Evolutionary conservation across 2,113 vertebrate species (phyloP), one percentile per base, ranked within the genome.

Genomic region (Columba livia): DNA sequence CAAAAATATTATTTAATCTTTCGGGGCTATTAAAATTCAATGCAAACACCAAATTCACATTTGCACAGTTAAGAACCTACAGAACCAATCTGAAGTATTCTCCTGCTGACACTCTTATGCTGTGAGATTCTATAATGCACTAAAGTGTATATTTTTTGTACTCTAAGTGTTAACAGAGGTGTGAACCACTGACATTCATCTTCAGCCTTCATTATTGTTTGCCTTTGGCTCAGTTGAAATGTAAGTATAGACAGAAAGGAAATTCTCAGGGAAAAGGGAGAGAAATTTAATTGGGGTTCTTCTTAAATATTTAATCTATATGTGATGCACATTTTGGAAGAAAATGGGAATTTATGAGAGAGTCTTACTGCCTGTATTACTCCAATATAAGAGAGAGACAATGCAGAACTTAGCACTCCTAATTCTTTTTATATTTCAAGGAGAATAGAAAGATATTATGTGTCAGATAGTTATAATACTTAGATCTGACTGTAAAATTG

Each of bases 1-100:
- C 74, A 92, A 77, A 95, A 90, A 53, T 88, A 91, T 95, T 89
- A 91, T 88, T 96, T 93, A 89, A 92, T 94, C 71, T 94, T 96
- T 79, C 1, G 2, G 38, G 51, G 26, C 32, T 56, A 91, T 92
- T 95, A 89, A 90, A 88, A 97, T 93, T 85, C 85, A 93, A 90
- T 89, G 60, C 85, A 91, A 97, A 94, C 66, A 94, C 19, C 36
- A 90, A 86, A 88, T 88, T 79, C 73, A 75, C 75, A 90, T 86
- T 84, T 87, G 40, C 72, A 78, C 67, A 57, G 71, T 62, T 85
- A 89, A 93, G 53, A 88, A 75, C 13, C 42, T 80, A 73, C 36
- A 82, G 74, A 94, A 92, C 42, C 89, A 88, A 89, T 66, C 21
- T 65, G 62, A 87, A 93, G 36, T 77, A 90, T 91, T 85, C 85